Conservation (phyloP, 2,797 vertebrate species). For the Sebastes kiyomatsui region DNA sequence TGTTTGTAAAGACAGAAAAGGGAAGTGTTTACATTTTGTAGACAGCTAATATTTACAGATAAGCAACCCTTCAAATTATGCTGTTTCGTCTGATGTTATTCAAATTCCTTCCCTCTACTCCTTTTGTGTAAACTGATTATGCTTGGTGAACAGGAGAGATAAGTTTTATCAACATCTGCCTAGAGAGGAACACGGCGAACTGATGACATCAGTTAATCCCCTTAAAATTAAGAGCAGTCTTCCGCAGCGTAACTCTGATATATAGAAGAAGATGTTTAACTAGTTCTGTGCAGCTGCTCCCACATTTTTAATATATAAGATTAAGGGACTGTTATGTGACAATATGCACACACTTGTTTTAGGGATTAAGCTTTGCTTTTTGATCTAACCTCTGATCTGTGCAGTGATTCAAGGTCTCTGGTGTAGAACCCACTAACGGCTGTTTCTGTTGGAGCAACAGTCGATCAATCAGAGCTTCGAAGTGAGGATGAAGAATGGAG, state of each 20-base stretch:
- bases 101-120: slow-evolving; percentile 34
- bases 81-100: slow-evolving; percentile 47
- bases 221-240: slow-evolving; percentile 66
- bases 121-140: slow-evolving; percentile 60
- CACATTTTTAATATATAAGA: background rate
- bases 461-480: background rate
- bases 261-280: slow-evolving; percentile 19
- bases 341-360: background rate
- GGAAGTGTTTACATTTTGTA: slow-evolving; percentile 34
- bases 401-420: background rate
- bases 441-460: background rate
- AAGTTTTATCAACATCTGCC: slow-evolving; percentile 48
- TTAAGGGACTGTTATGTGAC: background rate
- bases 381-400: background rate
- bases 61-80: slow-evolving; percentile 35
- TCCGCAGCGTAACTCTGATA: slow-evolving; percentile 42
- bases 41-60: slow-evolving; percentile 55
- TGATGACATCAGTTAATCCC: slow-evolving; percentile 73
- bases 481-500: background rate
- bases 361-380: background rate
- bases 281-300: slow-evolving; percentile 5
- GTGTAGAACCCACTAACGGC: too few species aligned
- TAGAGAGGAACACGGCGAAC: slow-evolving; percentile 30
- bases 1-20: slow-evolving; percentile 23
- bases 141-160: slow-evolving; percentile 51